These are phyloP conservation scores for Mesocentrotus franciscanus DNA, from an alignment of 53 echinoderm and acorn worm genomes.

Conservation along the genomic window DNA sequence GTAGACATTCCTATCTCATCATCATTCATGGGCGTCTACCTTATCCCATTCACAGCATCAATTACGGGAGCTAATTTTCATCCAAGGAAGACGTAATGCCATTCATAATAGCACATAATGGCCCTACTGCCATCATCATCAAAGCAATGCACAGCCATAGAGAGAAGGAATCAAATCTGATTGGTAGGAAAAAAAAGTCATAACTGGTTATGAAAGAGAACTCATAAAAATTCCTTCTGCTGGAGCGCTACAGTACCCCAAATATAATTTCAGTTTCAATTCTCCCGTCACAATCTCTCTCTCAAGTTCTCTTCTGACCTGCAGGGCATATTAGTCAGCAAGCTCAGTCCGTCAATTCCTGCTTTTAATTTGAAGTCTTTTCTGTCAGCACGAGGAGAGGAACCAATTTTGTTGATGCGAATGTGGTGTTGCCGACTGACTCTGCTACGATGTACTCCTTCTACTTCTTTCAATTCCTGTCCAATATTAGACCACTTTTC, in stretches of 20 bases:
- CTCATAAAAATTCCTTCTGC: constrained; percentile 34
- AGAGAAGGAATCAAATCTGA: not conserved
- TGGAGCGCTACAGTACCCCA: not conserved
- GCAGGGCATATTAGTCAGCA: constrained; percentile 45
- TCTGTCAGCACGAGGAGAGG: constrained; percentile 33
- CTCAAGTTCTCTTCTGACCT: constrained; percentile 20
- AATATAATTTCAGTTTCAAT: constrained; percentile 48
- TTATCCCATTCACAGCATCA: not conserved
- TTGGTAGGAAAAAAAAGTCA: not conserved
- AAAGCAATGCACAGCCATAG: not conserved
- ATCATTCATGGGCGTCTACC: not conserved
- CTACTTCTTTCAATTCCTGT: constrained; percentile 17
- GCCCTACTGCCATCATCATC: not conserved
- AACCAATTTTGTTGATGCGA: constrained; percentile 54
- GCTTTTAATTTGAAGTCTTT: constrained; percentile 20
- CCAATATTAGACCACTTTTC: constrained; percentile 7
- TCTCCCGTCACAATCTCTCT: constrained; percentile 14
- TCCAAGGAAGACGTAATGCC: not conserved
- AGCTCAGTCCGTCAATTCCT: not conserved
- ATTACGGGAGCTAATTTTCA: not conserved
- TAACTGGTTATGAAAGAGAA: constrained; percentile 19
- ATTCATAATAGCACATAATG: constrained; percentile 9
- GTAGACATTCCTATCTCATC: not conserved
- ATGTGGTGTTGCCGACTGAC: constrained; percentile 10
- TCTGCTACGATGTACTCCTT: not conserved